phyloP scores from a whole-genome alignment of 2,888 invertebrate species.

The Parnassius smintheus region DNA sequence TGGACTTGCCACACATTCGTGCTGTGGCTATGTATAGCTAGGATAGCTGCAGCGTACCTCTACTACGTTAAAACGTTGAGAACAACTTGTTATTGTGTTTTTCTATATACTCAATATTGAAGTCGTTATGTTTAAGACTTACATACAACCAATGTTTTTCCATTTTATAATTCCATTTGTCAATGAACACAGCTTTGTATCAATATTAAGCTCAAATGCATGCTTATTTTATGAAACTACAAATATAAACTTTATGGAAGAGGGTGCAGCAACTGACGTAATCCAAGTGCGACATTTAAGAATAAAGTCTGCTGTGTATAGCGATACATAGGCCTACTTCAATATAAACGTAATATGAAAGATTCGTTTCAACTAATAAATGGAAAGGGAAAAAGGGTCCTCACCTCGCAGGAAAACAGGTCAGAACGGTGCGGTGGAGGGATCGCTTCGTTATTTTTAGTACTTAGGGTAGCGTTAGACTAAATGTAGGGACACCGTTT shows the following conservation, averaged over 20 bases:
- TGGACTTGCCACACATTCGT: too few species aligned
- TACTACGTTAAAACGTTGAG: too few species aligned
- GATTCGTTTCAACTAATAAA: not conserved
- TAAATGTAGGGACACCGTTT: slow-evolving; percentile 7
- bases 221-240: not conserved
- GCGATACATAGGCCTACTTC: not conserved
- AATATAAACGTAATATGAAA: not conserved
- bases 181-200: too few species aligned
- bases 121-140: too few species aligned
- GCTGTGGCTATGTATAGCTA: too few species aligned
- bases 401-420: slow-evolving; percentile 11
- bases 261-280: slow-evolving; percentile 14
- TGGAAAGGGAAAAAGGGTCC: slow-evolving; percentile 9
- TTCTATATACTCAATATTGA: too few species aligned
- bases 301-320: slow-evolving; percentile 2
- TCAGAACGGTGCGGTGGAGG: slow-evolving; percentile 17
- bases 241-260: slow-evolving; percentile 4
- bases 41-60: too few species aligned
- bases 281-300: slow-evolving; percentile 13
- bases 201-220: too few species aligned
- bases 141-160: too few species aligned
- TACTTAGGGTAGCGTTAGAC: slow-evolving; percentile 14
- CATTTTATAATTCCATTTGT: too few species aligned
- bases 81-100: too few species aligned
- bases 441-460: slow-evolving; percentile 18